phyloP scores from a whole-genome alignment of 2,797 vertebrate species.

The Oreonectes daqikongensis region DNA sequence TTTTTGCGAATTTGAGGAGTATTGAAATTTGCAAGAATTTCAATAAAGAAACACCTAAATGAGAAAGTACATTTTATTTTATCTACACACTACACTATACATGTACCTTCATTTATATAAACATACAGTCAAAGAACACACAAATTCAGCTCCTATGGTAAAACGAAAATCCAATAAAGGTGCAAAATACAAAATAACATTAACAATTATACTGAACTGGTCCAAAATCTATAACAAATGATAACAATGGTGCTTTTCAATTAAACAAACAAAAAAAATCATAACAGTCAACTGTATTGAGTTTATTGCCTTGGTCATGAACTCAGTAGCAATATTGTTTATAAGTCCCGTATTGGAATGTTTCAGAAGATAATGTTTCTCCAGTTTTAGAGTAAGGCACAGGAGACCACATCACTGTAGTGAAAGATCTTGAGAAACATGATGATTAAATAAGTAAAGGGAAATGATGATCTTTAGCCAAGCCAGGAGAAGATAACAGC shows the following conservation, averaged over 20 bases:
- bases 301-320: slow-evolving; percentile 32
- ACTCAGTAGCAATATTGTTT: slow-evolving; percentile 46
- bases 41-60: not conserved
- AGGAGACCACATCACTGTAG: slow-evolving; percentile 23
- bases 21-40: not conserved
- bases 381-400: slow-evolving; percentile 56
- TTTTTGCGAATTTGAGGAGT: not conserved
- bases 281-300: slow-evolving; percentile 7
- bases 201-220: slow-evolving; percentile 45
- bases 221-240: slow-evolving; percentile 28
- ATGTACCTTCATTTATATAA: slow-evolving; percentile 62
- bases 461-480: slow-evolving; percentile 37
- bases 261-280: slow-evolving; percentile 9
- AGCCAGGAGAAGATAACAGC: slow-evolving; percentile 27
- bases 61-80: slow-evolving; percentile 9
- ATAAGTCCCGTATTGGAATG: slow-evolving; percentile 54
- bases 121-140: slow-evolving; percentile 32
- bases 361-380: slow-evolving; percentile 51
- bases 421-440: slow-evolving; percentile 16
- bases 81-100: slow-evolving; percentile 56
- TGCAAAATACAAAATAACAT: slow-evolving; percentile 41
- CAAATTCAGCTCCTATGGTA: slow-evolving; percentile 45
- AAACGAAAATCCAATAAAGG: slow-evolving; percentile 44
- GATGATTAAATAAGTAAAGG: slow-evolving; percentile 45
- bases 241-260: slow-evolving; percentile 22